Evolutionary conservation across 2,797 vertebrate genomes (phyloP).

Genomic region (Labroides dimidiatus): DNA sequence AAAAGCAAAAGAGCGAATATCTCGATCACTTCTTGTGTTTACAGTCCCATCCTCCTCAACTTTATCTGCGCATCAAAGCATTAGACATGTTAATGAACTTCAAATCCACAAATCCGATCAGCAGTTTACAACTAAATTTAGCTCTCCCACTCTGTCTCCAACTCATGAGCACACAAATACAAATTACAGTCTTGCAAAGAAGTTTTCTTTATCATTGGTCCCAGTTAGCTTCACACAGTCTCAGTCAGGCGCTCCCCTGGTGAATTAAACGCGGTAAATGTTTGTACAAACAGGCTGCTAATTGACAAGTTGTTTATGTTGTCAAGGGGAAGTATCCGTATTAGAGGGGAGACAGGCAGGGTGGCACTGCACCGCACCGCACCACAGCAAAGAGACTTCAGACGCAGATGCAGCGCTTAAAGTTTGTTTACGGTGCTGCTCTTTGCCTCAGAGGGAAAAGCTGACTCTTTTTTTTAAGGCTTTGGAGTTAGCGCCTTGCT

Average conservation of each 20-base stretch:
- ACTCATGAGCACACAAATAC: constrained; percentile 10
- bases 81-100: constrained; percentile 72
- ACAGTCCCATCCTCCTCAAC: constrained; percentile 11
- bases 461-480: constrained; percentile 18
- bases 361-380: constrained; percentile 44
- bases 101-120: constrained; percentile 66
- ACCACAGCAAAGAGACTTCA: constrained; percentile 57
- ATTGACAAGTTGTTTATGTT: constrained; percentile 77
- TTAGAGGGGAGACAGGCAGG: constrained; percentile 45
- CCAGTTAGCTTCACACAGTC: constrained; percentile 32
- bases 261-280: constrained; percentile 61
- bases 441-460: constrained; percentile 44
- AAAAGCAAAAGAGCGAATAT: constrained; percentile 30
- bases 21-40: constrained; percentile 36
- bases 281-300: constrained; percentile 72
- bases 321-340: constrained; percentile 57
- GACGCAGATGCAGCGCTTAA: constrained; percentile 61
- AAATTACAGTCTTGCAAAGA: constrained; percentile 28
- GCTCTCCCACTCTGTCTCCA: background rate
- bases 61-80: constrained; percentile 60
- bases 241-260: constrained; percentile 41
- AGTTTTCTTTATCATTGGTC: constrained; percentile 39
- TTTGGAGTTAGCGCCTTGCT: constrained; percentile 40
- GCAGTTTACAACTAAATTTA: constrained; percentile 45
- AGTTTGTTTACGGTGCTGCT: constrained; percentile 62